A percentile compares a stretch with the other conserved stretches of the same genome.
Conservation (phyloP, 2,113 vertebrate species). For the Pyxicephalus adspersus region DNA sequence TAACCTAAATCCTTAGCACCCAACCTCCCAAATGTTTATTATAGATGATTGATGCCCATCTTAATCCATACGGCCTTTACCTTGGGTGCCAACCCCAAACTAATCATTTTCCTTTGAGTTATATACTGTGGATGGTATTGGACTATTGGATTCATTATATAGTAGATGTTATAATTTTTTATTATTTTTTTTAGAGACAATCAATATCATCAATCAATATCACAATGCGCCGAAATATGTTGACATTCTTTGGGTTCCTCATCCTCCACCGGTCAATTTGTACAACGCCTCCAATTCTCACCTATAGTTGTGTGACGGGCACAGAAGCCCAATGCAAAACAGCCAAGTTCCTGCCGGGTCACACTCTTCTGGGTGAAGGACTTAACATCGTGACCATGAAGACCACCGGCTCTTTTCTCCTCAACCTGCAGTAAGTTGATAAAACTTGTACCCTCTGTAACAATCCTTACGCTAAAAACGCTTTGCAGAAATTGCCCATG, state of each 20-base stretch:
- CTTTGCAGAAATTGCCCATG: constrained; percentile 70
- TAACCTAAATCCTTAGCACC: too few relatives aligned
- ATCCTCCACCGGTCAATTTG: background rate
- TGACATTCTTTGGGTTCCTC: background rate
- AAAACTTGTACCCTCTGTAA: constrained; percentile 69
- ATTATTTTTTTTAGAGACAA: too few relatives aligned
- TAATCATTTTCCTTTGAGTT: too few relatives aligned
- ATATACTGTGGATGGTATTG: too few relatives aligned
- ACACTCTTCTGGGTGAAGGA: constrained; percentile 65
- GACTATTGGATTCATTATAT: too few relatives aligned
- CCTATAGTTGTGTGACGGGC: background rate
- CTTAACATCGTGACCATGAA: constrained; percentile 63
- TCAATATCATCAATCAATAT: too few relatives aligned
- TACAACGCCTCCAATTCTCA: background rate
- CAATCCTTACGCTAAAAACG: constrained; percentile 67
- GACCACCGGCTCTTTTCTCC: constrained; percentile 58
- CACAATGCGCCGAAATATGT: too few relatives aligned
- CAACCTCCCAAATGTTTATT: too few relatives aligned
- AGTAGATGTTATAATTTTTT: too few relatives aligned
- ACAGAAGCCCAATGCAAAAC: constrained; percentile 3
- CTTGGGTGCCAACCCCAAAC: too few relatives aligned
- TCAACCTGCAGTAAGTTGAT: constrained; percentile 42
- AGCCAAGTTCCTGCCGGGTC: constrained; percentile 61
- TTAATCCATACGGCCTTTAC: too few relatives aligned
- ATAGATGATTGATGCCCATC: too few relatives aligned